A percentile compares a stretch with the other conserved stretches of the same genome.
Conservation (phyloP, 2,888 invertebrate genomes). For the Acronicta leporina region DNA sequence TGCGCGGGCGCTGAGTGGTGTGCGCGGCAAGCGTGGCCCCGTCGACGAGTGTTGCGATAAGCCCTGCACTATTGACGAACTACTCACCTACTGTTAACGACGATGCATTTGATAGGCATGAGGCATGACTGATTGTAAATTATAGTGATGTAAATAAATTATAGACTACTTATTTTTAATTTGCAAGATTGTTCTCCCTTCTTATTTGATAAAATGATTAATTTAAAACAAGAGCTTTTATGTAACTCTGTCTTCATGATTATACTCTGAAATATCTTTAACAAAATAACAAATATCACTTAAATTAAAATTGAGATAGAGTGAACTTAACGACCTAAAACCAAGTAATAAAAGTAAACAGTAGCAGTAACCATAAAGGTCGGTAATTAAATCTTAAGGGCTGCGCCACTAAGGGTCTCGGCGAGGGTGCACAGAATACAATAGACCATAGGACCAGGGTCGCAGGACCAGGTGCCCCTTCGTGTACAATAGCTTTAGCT, state of each 20-base stretch:
- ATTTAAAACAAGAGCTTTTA: no score
- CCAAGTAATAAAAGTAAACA: constrained; percentile 69
- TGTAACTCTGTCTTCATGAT: no score
- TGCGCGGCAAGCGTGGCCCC: constrained; percentile 50
- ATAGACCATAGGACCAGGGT: constrained; percentile 37
- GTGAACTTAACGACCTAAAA: constrained; percentile 11
- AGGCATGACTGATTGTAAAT: constrained; percentile 10
- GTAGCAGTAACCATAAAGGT: constrained; percentile 70
- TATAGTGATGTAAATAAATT: constrained; percentile 30
- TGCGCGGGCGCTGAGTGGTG: constrained; percentile 15
- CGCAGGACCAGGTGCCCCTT: constrained; percentile 67
- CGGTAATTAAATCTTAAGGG: constrained; percentile 82
- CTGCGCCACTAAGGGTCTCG: constrained; percentile 50
- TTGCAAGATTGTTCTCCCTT: no score
- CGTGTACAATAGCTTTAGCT: constrained; percentile 66
- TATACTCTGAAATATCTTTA: not conserved
- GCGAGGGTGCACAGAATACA: constrained; percentile 64
- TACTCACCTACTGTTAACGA: constrained; percentile 54
- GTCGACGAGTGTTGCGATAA: constrained; percentile 63
- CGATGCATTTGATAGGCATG: not conserved
- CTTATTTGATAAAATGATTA: no score
- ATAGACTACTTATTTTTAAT: no score
- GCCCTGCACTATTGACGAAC: constrained; percentile 56
- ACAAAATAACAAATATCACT: not conserved
- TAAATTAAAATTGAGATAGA: not conserved